A percentile compares a stretch with the other conserved stretches of the same genome.
Evolutionary conservation across 2,888 invertebrate species (phyloP).

Genomic region (Theretra japonica): DNA sequence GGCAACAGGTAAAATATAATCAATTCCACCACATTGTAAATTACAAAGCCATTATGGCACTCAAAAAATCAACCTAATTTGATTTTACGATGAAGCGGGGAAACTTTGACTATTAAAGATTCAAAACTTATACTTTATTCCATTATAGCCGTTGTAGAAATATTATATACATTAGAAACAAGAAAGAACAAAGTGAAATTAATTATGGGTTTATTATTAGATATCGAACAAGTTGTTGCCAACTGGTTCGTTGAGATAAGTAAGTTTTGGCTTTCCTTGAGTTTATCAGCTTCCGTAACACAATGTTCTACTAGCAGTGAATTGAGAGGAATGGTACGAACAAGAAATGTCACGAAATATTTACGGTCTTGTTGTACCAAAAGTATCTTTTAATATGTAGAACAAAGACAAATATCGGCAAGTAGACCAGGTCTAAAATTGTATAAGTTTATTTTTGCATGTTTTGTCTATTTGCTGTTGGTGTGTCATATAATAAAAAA

Average conservation of each 20-base stretch:
- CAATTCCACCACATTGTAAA: neutral
- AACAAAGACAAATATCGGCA: no score
- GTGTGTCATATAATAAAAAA: no score
- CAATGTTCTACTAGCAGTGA: no score
- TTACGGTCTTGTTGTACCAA: no score
- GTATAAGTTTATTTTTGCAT: no score
- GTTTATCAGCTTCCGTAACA: neutral
- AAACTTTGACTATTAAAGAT: neutral
- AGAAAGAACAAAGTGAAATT: neutral
- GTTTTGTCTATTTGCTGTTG: no score
- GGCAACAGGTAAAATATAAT: neutral
- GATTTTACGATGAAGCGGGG: neutral
- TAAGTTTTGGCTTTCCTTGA: neutral
- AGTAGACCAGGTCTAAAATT: no score
- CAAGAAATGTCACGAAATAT: no score
- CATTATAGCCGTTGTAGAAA: neutral
- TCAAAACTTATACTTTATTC: neutral
- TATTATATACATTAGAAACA: neutral
- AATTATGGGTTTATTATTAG: neutral
- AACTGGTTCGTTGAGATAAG: no score
- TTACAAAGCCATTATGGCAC: neutral
- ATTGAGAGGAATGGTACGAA: no score
- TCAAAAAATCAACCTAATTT: neutral
- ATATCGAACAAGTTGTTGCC: neutral
- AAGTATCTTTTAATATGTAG: no score